A percentile compares a stretch with the other conserved stretches of the same genome.
These are phyloP conservation scores for Drosophila melanica DNA, from an alignment of 1,140 invertebrate species.

Conservation along the genomic window DNA sequence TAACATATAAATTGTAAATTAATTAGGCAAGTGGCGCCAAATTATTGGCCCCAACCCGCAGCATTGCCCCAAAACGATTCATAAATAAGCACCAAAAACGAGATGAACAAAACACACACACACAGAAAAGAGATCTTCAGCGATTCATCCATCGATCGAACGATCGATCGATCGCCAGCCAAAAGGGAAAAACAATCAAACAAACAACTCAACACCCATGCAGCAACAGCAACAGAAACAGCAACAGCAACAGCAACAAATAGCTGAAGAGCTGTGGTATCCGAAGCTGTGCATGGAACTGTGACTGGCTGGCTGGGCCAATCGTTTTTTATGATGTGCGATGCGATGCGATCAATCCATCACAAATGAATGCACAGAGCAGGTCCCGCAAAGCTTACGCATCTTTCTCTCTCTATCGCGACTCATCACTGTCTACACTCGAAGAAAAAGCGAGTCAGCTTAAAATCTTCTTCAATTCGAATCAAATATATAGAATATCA, in stretches of 20 bases:
- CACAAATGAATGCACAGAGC: constrained; percentile 56
- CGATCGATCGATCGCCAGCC: constrained; percentile 58
- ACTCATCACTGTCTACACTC: constrained; percentile 5
- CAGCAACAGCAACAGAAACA: constrained; percentile 36
- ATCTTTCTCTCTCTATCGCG: neutral
- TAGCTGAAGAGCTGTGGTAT: constrained; percentile 37
- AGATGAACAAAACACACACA: constrained; percentile 9
- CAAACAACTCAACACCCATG: constrained; percentile 72
- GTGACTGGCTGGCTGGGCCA: constrained; percentile 30
- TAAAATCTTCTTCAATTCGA: too few species aligned
- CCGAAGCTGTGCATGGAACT: constrained; percentile 29
- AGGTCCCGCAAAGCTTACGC: constrained; percentile 1
- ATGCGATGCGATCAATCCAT: constrained; percentile 79
- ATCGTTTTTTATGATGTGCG: constrained; percentile 75
- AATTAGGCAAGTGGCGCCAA: constrained; percentile 75
- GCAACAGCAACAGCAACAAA: constrained; percentile 12
- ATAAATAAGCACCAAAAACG: constrained; percentile 36
- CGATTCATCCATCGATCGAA: constrained; percentile 46
- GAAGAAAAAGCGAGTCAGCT: too few species aligned
- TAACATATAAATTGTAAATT: constrained; percentile 81
- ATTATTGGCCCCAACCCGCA: constrained; percentile 59
- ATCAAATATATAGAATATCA: too few species aligned
- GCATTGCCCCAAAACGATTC: constrained; percentile 43
- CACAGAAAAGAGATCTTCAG: constrained; percentile 38
- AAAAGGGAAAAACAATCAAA: constrained; percentile 68